Conservation (phyloP, 2,888 invertebrate genomes). For the Eupithecia tripunctaria region DNA sequence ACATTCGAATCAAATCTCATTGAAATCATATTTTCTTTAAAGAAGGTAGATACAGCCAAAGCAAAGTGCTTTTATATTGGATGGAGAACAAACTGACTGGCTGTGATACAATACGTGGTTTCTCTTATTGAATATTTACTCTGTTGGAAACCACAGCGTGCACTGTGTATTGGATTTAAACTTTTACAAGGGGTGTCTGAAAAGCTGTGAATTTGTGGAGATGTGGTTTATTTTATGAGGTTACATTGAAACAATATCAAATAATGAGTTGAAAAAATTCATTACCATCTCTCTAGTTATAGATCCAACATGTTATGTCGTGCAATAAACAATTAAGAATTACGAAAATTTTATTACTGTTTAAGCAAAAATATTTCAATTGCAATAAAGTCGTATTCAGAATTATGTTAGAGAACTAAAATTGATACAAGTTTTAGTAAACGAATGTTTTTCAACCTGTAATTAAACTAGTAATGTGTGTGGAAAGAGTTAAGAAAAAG, state of each 20-base stretch:
- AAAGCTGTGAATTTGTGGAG: conserved; percentile 8
- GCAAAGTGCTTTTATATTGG: conserved; percentile 74
- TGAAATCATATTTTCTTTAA: no score
- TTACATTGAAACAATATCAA: background rate
- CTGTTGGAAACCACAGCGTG: conserved; percentile 49
- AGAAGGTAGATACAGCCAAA: conserved; percentile 61
- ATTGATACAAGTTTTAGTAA: no score
- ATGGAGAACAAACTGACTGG: conserved; percentile 69
- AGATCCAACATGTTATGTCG: background rate
- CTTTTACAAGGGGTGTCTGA: conserved; percentile 36
- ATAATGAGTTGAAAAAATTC: background rate
- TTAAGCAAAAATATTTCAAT: no score
- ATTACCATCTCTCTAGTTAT: background rate
- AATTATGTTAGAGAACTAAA: no score
- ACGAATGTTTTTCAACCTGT: background rate
- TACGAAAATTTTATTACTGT: no score
- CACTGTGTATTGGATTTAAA: conserved; percentile 44
- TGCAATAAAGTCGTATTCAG: no score
- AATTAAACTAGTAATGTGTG: background rate
- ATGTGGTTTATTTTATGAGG: background rate
- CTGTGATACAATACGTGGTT: conserved; percentile 65
- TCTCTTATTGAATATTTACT: conserved; percentile 75
- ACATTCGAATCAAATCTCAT: no score
- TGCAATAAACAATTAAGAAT: background rate
- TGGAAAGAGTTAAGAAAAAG: background rate